Evolutionary conservation across 2,797 vertebrate species (phyloP), one percentile per base, ranked within the genome.

Genomic region (Steatocranus sp.): DNA sequence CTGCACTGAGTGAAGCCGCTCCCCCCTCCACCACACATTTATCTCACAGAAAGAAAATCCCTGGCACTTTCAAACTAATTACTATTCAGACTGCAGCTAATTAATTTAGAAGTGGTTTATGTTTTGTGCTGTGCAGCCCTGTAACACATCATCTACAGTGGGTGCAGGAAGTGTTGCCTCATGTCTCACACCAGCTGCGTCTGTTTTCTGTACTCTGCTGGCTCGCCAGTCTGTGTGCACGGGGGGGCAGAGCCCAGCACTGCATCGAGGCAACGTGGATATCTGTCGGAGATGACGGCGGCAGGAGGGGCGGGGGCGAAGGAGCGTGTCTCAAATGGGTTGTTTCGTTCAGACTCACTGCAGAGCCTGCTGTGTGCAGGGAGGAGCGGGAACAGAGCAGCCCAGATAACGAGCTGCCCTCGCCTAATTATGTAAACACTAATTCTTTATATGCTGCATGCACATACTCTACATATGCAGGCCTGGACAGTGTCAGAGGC

Each of bases 41-140:
- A 84, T 88, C 77, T 79, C 79, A 36, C 82, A 89, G 83, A 87
- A 88, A 87, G 63, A 86, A 87, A 89, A 91, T 87, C 82, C 82
- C 81, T 81, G 80, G 80, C 88, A 90, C 92, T 89, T 87, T 86
- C 70, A 82, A 78, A 83, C 81, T 93, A 91, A 93, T 93, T 90
- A 91, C 86, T 81, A 83, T 76, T 86, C 83, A 78, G 89, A 92
- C 85, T 88, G 86, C 82, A 78, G 85, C 89, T 92, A 89, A 93
- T 93, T 92, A 84, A 92, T 91, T 93, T 84, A 38, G 82, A 86
- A 89, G 86, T 80, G 88, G 82, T 92, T 92, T 90, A 73, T 80
- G 87, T 91, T 91, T 76, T 78, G 83, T 84, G 82, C 79, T 11
- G 82, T 41, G 85, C 49, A 58, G 88, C 81, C 70, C 83, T 20